A percentile compares a stretch with the other conserved stretches of the same genome.
phyloP scores from a whole-genome alignment of 1,140 invertebrate species.

The Drosophila lini region DNA sequence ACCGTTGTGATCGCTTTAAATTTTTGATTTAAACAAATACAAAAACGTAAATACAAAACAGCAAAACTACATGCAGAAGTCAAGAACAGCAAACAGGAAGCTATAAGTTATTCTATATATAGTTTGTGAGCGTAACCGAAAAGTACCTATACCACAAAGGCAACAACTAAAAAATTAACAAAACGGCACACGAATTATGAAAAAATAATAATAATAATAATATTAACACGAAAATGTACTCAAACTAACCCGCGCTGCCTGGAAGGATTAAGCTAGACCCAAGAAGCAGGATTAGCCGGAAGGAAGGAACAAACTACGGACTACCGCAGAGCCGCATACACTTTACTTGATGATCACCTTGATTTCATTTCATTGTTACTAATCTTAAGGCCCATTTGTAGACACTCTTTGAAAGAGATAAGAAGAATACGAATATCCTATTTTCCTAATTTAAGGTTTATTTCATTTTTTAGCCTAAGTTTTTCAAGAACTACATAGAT shows the following conservation, averaged over 20 bases:
- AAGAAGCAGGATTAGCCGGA: conserved; percentile 1
- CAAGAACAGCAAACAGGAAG: conserved; percentile 34
- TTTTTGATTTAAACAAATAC: conserved; percentile 59
- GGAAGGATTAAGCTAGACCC: not conserved
- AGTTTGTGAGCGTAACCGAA: conserved; percentile 45
- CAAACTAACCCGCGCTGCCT: conserved; percentile 33
- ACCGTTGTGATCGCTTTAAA: conserved; percentile 81
- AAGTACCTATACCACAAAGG: conserved; percentile 57
- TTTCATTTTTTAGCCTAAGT: conserved; percentile 14
- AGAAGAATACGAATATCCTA: not conserved
- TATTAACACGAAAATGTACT: conserved; percentile 3
- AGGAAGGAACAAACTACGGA: conserved; percentile 6
- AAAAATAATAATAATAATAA: not conserved
- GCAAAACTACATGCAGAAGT: conserved; percentile 26
- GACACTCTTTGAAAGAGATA: conserved; percentile 2
- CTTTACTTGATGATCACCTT: conserved; percentile 14
- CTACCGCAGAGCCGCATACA: conserved; percentile 2
- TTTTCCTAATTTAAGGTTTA: not conserved
- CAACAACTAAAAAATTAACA: conserved; percentile 29
- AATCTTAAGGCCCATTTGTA: conserved; percentile 22
- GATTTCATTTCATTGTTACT: conserved; percentile 27
- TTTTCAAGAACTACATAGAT: not conserved
- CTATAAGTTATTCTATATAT: conserved; percentile 45
- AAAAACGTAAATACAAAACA: conserved; percentile 33
- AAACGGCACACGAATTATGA: conserved; percentile 4